Evolutionary conservation across 2,888 invertebrate genomes (phyloP), one percentile per base, ranked within the genome.

Genomic region (Melinaea menophilus): DNA sequence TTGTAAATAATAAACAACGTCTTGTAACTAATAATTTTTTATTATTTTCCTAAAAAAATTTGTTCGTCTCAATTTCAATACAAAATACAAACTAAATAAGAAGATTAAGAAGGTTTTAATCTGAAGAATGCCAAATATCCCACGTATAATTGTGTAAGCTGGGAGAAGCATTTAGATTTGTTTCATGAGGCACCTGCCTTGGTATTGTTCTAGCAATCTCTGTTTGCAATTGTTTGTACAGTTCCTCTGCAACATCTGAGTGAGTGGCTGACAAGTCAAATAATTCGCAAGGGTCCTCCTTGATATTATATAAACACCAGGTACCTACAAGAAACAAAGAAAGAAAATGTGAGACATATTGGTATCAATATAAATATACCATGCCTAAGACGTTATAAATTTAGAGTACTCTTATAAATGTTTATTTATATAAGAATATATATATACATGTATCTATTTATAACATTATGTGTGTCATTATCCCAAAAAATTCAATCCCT

Each of bases 271-370:
- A 82, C 66, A 88, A 69, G 59, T 89, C 84, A 63, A 64, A 73
- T 4, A 65, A 75, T 72, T 89, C 89, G 66, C 89, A 89, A 0
- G 88, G 87, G 73, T 89, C 89, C 35, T 79, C 71, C 63, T 75
- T 80, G 9, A 89, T 82, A 66, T 88, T 82, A 68, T 77, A 88
- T 55, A 89, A 75, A 63, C 88, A 89, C 35, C 72, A 66, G 51
- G 71, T 78, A 61, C 69, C 86, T 86, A 73, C 12, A 83, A 67
- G 63, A 60, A 59, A 64, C 47, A 58, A 58, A 59, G 13, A 57
- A 47, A 31, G 34, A 13, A 58, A n/a, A 12, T 13, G 4, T 55
- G n/a, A 41, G 11, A 12, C 7, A 31, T 33, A 45, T 41, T 45
- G n/a, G 4, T 9, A 33, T 22, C 22, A 22, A 22, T 22, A 22